phyloP scores from a whole-genome alignment of 2,797 vertebrate species.

The Melanotaenia pygmaea region DNA sequence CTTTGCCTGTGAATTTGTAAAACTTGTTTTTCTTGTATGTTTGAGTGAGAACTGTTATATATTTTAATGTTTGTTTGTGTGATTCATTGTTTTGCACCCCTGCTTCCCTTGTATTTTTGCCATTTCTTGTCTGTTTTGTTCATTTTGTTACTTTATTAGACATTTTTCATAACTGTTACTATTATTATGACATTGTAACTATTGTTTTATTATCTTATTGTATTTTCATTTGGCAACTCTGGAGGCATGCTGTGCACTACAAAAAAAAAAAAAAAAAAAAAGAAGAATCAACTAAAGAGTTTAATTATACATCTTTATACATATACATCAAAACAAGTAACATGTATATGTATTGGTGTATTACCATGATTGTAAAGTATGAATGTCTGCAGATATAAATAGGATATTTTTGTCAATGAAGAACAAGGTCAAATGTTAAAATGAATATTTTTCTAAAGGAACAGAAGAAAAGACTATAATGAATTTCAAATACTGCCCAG shows the following conservation, averaged over 20 bases:
- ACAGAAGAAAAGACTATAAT: conserved; percentile 64
- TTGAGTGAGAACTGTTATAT: conserved; percentile 77
- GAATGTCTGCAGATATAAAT: conserved; percentile 85
- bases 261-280: conserved; percentile 69
- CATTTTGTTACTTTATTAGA: conserved; percentile 55
- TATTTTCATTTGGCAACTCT: conserved; percentile 85
- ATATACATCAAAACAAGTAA: conserved; percentile 81
- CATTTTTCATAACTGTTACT: conserved; percentile 77
- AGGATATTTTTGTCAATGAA: conserved; percentile 87
- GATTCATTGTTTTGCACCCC: conserved; percentile 72
- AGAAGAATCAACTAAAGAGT: conserved; percentile 1
- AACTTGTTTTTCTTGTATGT: conserved; percentile 76
- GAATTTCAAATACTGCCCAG: conserved; percentile 71
- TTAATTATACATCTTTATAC: conserved; percentile 74
- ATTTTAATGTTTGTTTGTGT: conserved; percentile 74
- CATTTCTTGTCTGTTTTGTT: conserved; percentile 62
- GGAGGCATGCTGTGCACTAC: conserved; percentile 86
- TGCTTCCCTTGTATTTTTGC: conserved; percentile 80
- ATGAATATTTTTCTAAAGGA: conserved; percentile 86
- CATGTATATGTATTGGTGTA: conserved; percentile 78
- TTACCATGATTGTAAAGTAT: conserved; percentile 85
- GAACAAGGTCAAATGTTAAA: conserved; percentile 77
- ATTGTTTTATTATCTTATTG: conserved; percentile 80
- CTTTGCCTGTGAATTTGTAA: conserved; percentile 86
- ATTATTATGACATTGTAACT: conserved; percentile 77